Percentiles rank a stretch among this genome's conserved stretches.
Conservation (phyloP, 1,140 invertebrate species). For the Psix sp. region DNA sequence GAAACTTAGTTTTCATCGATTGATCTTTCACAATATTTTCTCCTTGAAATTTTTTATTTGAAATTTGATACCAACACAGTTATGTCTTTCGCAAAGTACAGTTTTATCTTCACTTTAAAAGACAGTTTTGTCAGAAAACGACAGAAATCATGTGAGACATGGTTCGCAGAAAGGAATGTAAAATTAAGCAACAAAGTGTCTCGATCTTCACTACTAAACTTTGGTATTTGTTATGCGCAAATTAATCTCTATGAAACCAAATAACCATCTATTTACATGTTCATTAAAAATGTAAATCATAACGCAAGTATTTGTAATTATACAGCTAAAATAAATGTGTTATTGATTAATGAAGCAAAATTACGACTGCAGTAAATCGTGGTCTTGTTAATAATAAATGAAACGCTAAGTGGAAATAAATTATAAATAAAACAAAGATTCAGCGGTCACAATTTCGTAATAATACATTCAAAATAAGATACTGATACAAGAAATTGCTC, state of each 20-base stretch:
- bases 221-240: constrained; percentile 75
- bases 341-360: constrained; percentile 40
- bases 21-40: constrained; percentile 1
- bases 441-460: constrained; percentile 34
- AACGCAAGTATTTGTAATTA: constrained; percentile 47
- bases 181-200: constrained; percentile 54
- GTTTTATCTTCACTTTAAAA: constrained; percentile 37
- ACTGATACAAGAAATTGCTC: constrained; percentile 56
- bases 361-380: constrained; percentile 25
- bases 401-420: no score
- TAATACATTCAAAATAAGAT: constrained; percentile 59
- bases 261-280: constrained; percentile 61
- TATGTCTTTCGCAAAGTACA: constrained; percentile 18
- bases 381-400: no score
- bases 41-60: constrained; percentile 1
- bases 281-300: constrained; percentile 65
- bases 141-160: constrained; percentile 42
- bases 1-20: constrained; percentile 20
- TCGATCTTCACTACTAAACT: constrained; percentile 70
- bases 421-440: constrained; percentile 26
- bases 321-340: constrained; percentile 47
- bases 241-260: constrained; percentile 48
- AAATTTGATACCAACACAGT: not conserved
- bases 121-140: constrained; percentile 22
- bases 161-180: constrained; percentile 58